Conservation (phyloP, 2,888 invertebrate genomes). For the Chrysopilus asiliformis region DNA sequence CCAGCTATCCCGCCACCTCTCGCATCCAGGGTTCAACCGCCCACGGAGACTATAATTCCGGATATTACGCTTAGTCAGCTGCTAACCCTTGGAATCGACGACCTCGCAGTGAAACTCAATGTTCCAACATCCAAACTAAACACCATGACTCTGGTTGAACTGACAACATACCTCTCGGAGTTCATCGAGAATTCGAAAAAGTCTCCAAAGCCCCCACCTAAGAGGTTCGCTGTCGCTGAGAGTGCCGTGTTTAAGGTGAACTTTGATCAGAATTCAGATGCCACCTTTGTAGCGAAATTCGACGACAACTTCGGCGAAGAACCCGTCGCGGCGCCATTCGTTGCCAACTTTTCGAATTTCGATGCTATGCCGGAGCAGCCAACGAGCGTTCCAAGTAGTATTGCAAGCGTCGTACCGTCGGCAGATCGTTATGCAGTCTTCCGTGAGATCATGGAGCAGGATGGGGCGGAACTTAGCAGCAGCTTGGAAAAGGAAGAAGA, state of each 20-base stretch:
- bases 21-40: constrained; percentile 16
- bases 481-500: constrained; percentile 15
- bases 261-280: constrained; percentile 30
- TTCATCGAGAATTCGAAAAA: constrained; percentile 38
- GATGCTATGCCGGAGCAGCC: constrained; percentile 23
- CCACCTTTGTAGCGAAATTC: constrained; percentile 43
- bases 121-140: constrained; percentile 67
- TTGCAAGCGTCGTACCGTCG: constrained; percentile 34
- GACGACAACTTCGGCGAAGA: constrained; percentile 49
- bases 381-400: constrained; percentile 10
- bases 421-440: constrained; percentile 82
- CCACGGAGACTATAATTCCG: constrained; percentile 24
- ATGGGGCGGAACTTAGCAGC: constrained; percentile 39
- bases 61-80: constrained; percentile 74
- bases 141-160: constrained; percentile 74
- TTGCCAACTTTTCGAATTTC: constrained; percentile 54
- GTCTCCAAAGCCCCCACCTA: constrained; percentile 18
- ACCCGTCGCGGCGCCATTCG: constrained; percentile 38
- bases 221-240: constrained; percentile 26
- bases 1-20: neutral
- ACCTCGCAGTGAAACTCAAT: constrained; percentile 58
- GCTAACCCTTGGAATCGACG: constrained; percentile 67
- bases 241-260: constrained; percentile 31
- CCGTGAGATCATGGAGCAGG: constrained; percentile 70
- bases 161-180: constrained; percentile 64